Conservation (phyloP, 2,797 vertebrate genomes). For the Lerista edwardsae region DNA sequence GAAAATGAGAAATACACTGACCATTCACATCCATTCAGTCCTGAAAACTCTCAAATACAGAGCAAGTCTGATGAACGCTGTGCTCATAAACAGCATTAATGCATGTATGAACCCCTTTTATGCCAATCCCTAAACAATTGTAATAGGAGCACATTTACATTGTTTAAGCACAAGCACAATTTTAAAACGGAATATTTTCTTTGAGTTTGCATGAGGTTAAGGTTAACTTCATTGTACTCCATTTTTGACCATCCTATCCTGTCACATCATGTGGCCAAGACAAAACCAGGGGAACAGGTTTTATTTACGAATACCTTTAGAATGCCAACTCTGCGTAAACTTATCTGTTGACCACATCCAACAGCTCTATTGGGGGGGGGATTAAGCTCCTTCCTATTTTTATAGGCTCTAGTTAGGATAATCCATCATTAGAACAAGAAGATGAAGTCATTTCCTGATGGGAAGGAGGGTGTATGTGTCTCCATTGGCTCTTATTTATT, state of each 20-base stretch:
- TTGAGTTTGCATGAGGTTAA: not conserved
- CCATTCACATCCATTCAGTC: constrained; percentile 46
- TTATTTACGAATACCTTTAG: not conserved
- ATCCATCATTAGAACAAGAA: not conserved
- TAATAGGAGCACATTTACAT: constrained; percentile 1
- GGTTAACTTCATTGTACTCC: not conserved
- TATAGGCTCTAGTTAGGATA: not conserved
- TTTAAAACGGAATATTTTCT: not conserved
- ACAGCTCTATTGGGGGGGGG: not conserved
- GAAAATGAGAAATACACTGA: constrained; percentile 42
- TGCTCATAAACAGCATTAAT: not conserved
- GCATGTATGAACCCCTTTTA: rapidly evolving
- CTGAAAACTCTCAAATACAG: constrained; percentile 16
- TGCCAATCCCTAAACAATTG: constrained; percentile 4
- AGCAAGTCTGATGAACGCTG: not conserved
- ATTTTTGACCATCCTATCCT: not conserved
- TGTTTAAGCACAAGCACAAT: constrained; percentile 3
- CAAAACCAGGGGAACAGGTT: not conserved
- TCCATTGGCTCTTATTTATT: not conserved
- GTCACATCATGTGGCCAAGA: not conserved
- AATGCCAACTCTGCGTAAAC: not conserved
- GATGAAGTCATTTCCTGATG: not conserved
- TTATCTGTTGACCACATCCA: not conserved
- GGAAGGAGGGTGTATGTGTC: not conserved
- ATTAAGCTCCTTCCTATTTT: not conserved